A percentile compares a stretch with the other conserved stretches of the same genome.
Evolutionary conservation across 1,140 invertebrate genomes (phyloP).

Genomic region (Macrobrachium rosenbergii): DNA sequence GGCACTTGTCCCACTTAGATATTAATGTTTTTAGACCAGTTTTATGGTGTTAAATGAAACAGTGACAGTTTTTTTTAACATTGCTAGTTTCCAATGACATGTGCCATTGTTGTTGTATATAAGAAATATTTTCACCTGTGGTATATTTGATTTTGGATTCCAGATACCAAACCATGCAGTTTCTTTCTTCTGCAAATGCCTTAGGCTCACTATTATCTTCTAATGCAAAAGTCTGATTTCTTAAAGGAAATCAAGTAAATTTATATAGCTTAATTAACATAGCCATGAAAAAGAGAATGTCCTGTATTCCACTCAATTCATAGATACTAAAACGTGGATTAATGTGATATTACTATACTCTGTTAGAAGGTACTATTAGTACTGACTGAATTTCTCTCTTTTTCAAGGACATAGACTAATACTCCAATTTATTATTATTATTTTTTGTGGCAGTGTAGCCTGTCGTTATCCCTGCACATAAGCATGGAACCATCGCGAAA

Average conservation of each 20-base stretch:
- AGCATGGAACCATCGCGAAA: constrained; percentile 65
- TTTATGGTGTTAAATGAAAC: constrained; percentile 40
- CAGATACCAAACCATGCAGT: constrained; percentile 25
- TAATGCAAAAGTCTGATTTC: constrained; percentile 52
- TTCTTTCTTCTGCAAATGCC: constrained; percentile 50
- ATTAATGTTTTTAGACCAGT: constrained; percentile 41
- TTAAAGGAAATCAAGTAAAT: constrained; percentile 47
- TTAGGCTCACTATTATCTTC: constrained; percentile 43
- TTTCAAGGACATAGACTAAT: constrained; percentile 50
- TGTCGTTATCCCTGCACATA: constrained; percentile 60
- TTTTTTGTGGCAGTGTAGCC: constrained; percentile 33
- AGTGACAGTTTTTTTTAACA: constrained; percentile 43
- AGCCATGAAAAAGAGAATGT: constrained; percentile 12
- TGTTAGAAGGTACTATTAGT: constrained; percentile 5
- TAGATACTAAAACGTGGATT: too few species aligned
- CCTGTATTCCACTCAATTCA: too few species aligned
- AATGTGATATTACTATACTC: constrained; percentile 1
- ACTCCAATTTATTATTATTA: constrained; percentile 36
- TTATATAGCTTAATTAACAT: constrained; percentile 4
- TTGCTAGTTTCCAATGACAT: constrained; percentile 52
- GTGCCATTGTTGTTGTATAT: constrained; percentile 55
- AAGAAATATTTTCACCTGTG: constrained; percentile 55
- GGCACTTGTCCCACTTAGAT: constrained; percentile 54
- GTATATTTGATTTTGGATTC: constrained; percentile 47
- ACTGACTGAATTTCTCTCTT: constrained; percentile 30